These are phyloP conservation scores for Caranx ignobilis DNA, from an alignment of 2,113 vertebrate genomes.

Conservation along the genomic window DNA sequence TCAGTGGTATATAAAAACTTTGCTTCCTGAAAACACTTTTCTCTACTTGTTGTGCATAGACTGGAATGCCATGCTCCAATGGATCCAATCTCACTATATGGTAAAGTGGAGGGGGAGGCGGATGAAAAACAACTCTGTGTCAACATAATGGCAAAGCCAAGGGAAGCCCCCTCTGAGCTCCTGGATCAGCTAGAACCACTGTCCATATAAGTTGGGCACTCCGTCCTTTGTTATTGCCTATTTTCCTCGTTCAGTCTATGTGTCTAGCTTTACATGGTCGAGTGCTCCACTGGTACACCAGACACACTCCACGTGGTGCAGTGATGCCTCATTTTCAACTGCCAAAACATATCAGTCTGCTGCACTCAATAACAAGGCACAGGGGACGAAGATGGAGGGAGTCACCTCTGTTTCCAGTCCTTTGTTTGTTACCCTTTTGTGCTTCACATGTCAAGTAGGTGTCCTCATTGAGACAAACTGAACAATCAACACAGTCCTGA, in stretches of 20 bases:
- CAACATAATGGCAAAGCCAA: conserved; percentile 26
- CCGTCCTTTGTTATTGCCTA: conserved; percentile 36
- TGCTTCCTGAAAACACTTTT: not conserved
- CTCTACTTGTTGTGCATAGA: not conserved
- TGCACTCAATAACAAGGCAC: conserved; percentile 27
- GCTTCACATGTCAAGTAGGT: not conserved
- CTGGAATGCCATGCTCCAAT: conserved; percentile 45
- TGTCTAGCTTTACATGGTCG: conserved; percentile 19
- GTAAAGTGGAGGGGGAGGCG: not conserved
- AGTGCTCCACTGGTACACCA: conserved; percentile 20
- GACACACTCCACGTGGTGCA: conserved; percentile 7
- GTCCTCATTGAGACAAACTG: not conserved
- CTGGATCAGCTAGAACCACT: conserved; percentile 50
- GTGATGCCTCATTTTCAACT: conserved; percentile 10
- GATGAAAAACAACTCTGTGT: conserved; percentile 51
- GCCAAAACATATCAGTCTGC: conserved; percentile 14
- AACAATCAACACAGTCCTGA: not conserved
- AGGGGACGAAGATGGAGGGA: not conserved
- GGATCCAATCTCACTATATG: conserved; percentile 12
- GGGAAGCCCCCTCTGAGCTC: conserved; percentile 37
- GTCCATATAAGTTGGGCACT: not conserved
- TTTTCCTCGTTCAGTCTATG: conserved; percentile 14
- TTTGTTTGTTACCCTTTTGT: not conserved
- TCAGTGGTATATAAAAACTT: not conserved
- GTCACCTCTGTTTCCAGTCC: not conserved